Base-by-base conservation (phyloP, 2,888 invertebrate species). In the Drosophila setosimentum region DNA sequence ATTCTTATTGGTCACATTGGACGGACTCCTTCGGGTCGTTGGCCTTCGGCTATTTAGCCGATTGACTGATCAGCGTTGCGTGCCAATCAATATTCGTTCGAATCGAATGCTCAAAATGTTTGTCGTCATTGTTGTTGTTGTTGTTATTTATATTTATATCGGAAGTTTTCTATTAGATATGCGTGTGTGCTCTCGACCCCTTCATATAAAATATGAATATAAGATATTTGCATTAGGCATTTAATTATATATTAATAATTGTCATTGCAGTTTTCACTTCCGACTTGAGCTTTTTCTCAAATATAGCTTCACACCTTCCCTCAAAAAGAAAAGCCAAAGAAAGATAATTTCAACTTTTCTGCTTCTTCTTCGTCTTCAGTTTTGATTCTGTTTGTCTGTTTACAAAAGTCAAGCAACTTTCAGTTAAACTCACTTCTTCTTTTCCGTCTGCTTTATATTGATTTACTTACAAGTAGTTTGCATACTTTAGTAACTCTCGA, bases 131-230 rank as follows among this genome's bases (percentile, higher is more conserved):
- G 45, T 24, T 45, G 21, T 45, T 45, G 21, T 45, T 45, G 45
- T 24, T 67, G 33, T 62, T 59, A 57, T 77, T 29, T 51, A 27
- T 48, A 27, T 40, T 16, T 60, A 68, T 65, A 78, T 83, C 87
- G 84, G 84, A 83, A 87, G 87, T 75, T 61, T 74, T 73, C 67
- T 74, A 82, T 85, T 75, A 78, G 80, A 86, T 80, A 71, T 65
- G 60, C 76, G 40, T 57, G 21, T 48, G 48, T 48, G 30, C 21
- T 24, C 21, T 33, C 49, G 50, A 42, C 50, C 64, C 37, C 49
- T 49, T 50, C 50, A 13, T n/a, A n/a, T n/a, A 42, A 16, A 5
- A 13, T 16, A 33, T 33, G n/a, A n/a, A 27, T 16, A 33, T 13
- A 33, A 16, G 13, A 13, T 16, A 33, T 33, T 33, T 42, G 11